Evolutionary conservation across 2,797 vertebrate species (phyloP).

Genomic region (Urocyon cinereoargenteus): DNA sequence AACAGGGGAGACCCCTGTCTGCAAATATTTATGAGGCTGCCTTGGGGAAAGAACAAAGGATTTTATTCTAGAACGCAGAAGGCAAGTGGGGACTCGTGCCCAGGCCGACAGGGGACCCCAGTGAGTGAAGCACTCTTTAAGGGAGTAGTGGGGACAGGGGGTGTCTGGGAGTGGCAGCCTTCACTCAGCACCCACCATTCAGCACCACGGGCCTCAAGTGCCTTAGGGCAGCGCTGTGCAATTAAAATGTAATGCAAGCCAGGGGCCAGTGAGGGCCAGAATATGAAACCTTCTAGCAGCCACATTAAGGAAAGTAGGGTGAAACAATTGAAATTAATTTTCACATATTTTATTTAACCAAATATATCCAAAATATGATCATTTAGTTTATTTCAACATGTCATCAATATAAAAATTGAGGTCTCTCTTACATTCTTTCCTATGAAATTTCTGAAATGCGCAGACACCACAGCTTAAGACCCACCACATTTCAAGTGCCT

Average conservation of each 20-base stretch:
- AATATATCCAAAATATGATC: slow-evolving; percentile 35
- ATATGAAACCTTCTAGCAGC: neutral
- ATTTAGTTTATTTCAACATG: neutral
- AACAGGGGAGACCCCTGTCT: neutral
- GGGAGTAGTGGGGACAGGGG: neutral
- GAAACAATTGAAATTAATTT: neutral
- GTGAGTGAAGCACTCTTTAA: neutral
- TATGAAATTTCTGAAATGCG: neutral
- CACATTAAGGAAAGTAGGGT: neutral
- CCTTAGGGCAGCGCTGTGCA: neutral
- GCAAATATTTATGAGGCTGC: neutral
- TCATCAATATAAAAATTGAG: neutral
- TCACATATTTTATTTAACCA: slow-evolving; percentile 61
- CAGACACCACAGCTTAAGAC: neutral
- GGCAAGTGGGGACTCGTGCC: neutral
- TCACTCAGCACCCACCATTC: neutral
- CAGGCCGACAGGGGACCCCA: neutral
- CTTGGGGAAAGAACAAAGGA: neutral
- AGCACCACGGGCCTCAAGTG: rapidly evolving
- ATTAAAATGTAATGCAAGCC: neutral
- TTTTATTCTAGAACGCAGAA: neutral
- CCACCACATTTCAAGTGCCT: neutral
- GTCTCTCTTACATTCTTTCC: neutral
- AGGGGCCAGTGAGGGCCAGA: neutral
- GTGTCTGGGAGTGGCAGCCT: neutral